phyloP scores from a whole-genome alignment of 1,140 invertebrate species.

The Adelges cooleyi region DNA sequence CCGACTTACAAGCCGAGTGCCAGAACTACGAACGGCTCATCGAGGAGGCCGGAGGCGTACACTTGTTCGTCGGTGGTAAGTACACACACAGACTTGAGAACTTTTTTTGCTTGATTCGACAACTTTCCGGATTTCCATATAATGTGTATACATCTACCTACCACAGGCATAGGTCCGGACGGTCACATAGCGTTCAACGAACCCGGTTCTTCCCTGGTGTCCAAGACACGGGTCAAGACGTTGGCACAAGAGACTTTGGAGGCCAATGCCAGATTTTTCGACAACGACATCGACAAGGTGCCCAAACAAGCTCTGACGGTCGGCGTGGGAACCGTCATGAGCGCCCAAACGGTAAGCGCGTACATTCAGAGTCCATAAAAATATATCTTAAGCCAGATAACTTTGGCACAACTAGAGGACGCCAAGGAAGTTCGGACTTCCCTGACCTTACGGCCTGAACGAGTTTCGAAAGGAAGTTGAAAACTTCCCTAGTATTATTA shows the following conservation, averaged over 20 bases:
- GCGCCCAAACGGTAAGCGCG: constrained; percentile 72
- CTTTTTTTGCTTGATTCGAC: no score
- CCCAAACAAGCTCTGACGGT: constrained; percentile 92
- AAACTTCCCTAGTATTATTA: no score
- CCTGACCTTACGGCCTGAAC: no score
- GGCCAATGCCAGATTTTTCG: constrained; percentile 95
- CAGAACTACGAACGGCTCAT: constrained; percentile 79
- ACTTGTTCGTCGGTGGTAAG: constrained; percentile 87
- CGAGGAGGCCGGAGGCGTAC: constrained; percentile 76
- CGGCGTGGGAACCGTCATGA: constrained; percentile 98
- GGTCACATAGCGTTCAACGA: constrained; percentile 99
- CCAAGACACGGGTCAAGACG: constrained; percentile 91
- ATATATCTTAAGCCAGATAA: no score
- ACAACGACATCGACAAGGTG: constrained; percentile 83
- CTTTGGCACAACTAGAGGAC: no score
- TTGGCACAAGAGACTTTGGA: constrained; percentile 90
- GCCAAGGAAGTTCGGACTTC: no score
- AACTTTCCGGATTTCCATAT: no score
- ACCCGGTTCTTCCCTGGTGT: constrained; percentile 84
- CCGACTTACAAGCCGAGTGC: constrained; percentile 79
- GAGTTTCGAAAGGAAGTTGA: no score
- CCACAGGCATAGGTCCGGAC: constrained; percentile 94
- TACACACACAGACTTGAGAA: not conserved
- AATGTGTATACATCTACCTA: no score
- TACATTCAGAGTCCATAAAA: no score